phyloP scores from a whole-genome alignment of 2,113 vertebrate species.

The Ptychochromis oligacanthus region DNA sequence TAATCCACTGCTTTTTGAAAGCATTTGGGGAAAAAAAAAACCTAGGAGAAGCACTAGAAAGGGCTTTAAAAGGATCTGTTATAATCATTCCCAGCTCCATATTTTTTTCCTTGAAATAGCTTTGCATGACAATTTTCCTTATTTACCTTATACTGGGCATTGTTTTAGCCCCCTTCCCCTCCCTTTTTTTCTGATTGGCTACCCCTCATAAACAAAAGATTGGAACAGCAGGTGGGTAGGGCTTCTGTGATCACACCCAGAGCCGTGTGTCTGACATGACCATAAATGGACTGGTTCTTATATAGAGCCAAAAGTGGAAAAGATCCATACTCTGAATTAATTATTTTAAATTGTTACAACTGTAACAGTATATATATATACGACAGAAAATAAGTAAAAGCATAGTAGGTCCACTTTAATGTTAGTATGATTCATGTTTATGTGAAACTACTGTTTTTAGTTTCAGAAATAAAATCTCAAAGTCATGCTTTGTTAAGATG shows the following conservation, averaged over 20 bases:
- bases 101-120: neutral
- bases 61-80: neutral
- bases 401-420: neutral
- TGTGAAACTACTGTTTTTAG: neutral
- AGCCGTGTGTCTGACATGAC: neutral
- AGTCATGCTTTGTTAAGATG: neutral
- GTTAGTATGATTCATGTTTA: neutral
- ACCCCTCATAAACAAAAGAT: neutral
- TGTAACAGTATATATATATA: neutral
- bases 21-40: too few species aligned
- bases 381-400: neutral
- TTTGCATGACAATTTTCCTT: neutral
- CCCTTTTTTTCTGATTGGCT: neutral
- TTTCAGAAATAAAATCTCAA: neutral
- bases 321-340: neutral
- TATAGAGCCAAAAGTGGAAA: neutral
- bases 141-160: neutral
- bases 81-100: neutral
- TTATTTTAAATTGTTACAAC: neutral
- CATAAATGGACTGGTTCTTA: too few species aligned
- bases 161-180: neutral
- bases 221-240: neutral
- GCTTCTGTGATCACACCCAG: neutral
- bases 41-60: neutral
- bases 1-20: neutral